phyloP scores from a whole-genome alignment of 2,888 invertebrate genomes.

The Drosophila rellima region DNA sequence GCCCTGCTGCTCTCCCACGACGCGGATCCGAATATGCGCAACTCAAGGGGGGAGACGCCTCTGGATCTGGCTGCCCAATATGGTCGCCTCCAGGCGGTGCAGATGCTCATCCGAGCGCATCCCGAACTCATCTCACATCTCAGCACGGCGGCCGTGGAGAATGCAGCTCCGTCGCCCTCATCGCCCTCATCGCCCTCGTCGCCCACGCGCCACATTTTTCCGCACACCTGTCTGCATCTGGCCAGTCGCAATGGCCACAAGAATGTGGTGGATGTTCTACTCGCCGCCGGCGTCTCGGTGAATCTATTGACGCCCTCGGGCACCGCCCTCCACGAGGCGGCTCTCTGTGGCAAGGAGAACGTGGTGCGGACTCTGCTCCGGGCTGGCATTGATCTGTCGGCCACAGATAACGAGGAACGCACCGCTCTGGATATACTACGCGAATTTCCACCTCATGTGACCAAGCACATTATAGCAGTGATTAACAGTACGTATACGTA shows the following conservation, averaged over 20 bases:
- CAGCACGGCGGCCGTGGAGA: conserved; percentile 84
- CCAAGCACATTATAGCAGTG: conserved; percentile 93
- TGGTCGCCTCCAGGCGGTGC: conserved; percentile 93
- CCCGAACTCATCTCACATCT: conserved; percentile 93
- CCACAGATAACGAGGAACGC: conserved; percentile 92
- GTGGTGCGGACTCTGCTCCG: conserved; percentile 93
- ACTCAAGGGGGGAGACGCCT: conserved; percentile 95
- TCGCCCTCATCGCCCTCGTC: conserved; percentile 78
- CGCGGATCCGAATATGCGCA: conserved; percentile 95
- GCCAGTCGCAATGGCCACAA: conserved; percentile 97
- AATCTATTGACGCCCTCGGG: conserved; percentile 94
- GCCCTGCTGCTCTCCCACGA: conserved; percentile 92
- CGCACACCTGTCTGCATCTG: conserved; percentile 95
- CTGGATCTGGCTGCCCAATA: conserved; percentile 97
- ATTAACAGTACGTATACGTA: conserved; percentile 90
- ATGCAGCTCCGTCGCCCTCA: conserved; percentile 69
- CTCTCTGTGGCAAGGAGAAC: conserved; percentile 95
- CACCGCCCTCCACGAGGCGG: conserved; percentile 97
- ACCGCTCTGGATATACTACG: conserved; percentile 95
- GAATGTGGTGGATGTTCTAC: conserved; percentile 92
- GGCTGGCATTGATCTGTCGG: conserved; percentile 92
- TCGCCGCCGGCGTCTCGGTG: conserved; percentile 94
- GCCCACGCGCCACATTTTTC: conserved; percentile 76
- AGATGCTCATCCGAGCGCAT: conserved; percentile 93
- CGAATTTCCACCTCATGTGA: conserved; percentile 95